phyloP scores from a whole-genome alignment of 2,113 vertebrate species.

The Xyrauchen texanus region DNA sequence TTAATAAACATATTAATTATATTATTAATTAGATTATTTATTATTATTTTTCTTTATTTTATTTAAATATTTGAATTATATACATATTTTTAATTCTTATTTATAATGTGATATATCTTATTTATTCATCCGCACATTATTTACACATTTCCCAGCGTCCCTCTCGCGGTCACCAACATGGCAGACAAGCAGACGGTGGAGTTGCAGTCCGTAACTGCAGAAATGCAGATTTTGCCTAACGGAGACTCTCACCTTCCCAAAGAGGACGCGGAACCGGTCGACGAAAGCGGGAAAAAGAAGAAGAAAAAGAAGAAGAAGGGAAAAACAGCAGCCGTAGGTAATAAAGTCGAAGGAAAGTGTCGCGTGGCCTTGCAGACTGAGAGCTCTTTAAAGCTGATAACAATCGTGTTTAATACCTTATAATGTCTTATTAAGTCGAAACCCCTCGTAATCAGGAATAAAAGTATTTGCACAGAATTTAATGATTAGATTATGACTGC shows the following conservation, averaged over 20 bases:
- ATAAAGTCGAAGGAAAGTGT: constrained; percentile 39
- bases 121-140: neutral
- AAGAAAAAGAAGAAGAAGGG: constrained; percentile 91
- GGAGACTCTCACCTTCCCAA: constrained; percentile 78
- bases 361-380: constrained; percentile 24
- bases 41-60: no score
- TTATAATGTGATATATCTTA: no score
- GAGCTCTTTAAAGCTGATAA: no score
- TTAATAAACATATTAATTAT: no score
- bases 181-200: constrained; percentile 73
- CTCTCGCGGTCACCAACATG: constrained; percentile 71
- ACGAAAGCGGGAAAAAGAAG: constrained; percentile 84
- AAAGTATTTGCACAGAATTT: no score
- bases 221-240: constrained; percentile 76
- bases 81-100: no score
- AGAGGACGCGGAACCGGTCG: constrained; percentile 73
- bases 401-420: no score
- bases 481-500: no score
- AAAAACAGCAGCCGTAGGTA: constrained; percentile 76
- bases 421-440: no score
- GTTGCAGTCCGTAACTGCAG: constrained; percentile 51
- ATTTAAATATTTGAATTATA: no score
- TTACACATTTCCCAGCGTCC: constrained; percentile 25
- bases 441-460: no score
- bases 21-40: no score